A percentile compares a stretch with the other conserved stretches of the same genome.
Evolutionary conservation across 2,113 vertebrate genomes (phyloP).

Genomic region (Dromiciops gliroides): DNA sequence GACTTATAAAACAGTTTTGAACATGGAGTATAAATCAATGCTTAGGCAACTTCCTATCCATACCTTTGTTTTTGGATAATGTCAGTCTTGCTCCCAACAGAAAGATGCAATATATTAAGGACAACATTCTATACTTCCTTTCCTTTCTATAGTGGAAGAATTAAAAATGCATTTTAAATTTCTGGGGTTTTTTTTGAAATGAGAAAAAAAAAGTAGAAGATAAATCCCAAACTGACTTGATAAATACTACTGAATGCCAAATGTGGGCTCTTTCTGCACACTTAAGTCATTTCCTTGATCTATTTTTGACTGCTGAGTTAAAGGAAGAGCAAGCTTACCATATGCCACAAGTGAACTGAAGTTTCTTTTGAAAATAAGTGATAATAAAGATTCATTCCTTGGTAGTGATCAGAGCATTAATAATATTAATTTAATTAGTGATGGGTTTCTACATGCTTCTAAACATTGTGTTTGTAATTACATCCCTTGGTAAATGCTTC

Average conservation of each 20-base stretch:
- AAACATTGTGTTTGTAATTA: not conserved
- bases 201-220: not conserved
- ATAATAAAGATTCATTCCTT: not conserved
- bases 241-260: not conserved
- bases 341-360: not conserved
- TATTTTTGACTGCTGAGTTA: slow-evolving; percentile 23
- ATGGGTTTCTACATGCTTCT: not conserved
- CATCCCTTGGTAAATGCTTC: not conserved
- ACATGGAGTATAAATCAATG: slow-evolving; percentile 46
- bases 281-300: slow-evolving; percentile 4
- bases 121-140: slow-evolving; percentile 3
- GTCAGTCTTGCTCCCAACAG: not conserved
- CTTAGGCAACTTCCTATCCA: slow-evolving; percentile 44
- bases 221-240: not conserved
- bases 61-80: slow-evolving; percentile 34
- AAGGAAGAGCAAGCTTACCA: not conserved
- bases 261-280: not conserved
- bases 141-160: slow-evolving; percentile 12
- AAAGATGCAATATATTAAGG: not conserved
- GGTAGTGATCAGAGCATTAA: no score
- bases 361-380: not conserved
- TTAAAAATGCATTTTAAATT: slow-evolving; percentile 12
- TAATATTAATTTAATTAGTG: not conserved
- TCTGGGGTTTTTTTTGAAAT: slow-evolving; percentile 22
- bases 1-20: slow-evolving; percentile 62